Base-by-base conservation (phyloP, 35 echinoderm and acorn worm species). In the Heliocidaris erythrogramma region DNA sequence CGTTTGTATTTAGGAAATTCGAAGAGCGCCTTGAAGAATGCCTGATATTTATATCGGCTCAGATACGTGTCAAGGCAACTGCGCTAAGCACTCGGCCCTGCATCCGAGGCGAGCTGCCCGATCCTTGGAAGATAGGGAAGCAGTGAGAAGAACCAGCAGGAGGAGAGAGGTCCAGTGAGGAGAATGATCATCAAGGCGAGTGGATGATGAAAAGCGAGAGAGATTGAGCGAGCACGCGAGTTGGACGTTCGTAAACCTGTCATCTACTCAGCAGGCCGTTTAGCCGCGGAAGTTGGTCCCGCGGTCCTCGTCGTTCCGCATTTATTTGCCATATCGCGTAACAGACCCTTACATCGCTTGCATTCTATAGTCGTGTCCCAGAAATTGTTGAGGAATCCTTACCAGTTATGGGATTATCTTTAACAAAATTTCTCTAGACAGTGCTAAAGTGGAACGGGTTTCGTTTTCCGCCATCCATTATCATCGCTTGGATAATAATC, bases 311-410 rank as follows among this genome's bases (percentile, higher is more conserved):
- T 59, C 49, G 27, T 50, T 30, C 16, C 29, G 49, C 31, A 92
- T 92, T 92, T 48, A 92, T 59, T 53, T 48, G 49, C 50, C 91
- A 59, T 92, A 92, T 92, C 91, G 91, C 91, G 49, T 92, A 92
- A 92, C 91, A 92, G 50, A 92, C 91, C 47, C 10, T 52, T 16
- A 30, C 47, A 59, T 92, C 13, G 31, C 48, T 92, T 59, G 49
- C 31, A 92, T 92, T 92, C 91, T 30, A 5, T 16, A 49, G 31
- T 59, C 91, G 91, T 52, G 48, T 52, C 50, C 91, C 49, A 48
- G 48, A 59, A 30, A 52, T 92, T 30, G 59, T 42, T 92, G 31
- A 92, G 91, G 16, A 59, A 92, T 49, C 49, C 21, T 48, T 12
- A 48, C 87, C 17, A 48, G 87, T 89, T 32, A 17, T 89, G 87